Conservation (phyloP, 2,888 invertebrate species). For the Seira musarum region DNA sequence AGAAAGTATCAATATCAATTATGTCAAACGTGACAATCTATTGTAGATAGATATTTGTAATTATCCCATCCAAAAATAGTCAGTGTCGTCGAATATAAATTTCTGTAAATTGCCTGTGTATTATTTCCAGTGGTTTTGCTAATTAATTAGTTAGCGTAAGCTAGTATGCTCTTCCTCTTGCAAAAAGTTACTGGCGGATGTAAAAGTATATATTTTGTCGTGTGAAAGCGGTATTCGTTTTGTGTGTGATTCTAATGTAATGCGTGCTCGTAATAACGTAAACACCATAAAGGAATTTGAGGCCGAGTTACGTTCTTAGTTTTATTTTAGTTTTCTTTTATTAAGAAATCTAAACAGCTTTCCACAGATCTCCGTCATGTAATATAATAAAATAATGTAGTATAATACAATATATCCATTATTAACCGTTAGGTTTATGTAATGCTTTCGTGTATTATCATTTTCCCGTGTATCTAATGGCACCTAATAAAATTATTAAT, state of each 20-base stretch:
- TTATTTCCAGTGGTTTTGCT: too few species aligned
- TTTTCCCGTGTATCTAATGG: too few species aligned
- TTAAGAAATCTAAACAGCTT: not conserved
- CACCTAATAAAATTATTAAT: too few species aligned
- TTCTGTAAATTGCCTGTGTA: too few species aligned
- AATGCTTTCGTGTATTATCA: too few species aligned
- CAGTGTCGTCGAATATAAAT: too few species aligned
- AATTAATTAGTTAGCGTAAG: not conserved
- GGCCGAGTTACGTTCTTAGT: too few species aligned
- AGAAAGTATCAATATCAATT: too few species aligned
- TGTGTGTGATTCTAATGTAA: not conserved
- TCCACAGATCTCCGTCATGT: not conserved
- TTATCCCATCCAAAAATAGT: too few species aligned
- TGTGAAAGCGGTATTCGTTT: not conserved
- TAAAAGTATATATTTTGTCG: not conserved
- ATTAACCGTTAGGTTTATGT: not conserved
- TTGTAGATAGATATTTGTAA: too few species aligned
- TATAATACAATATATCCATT: not conserved
- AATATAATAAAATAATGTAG: not conserved
- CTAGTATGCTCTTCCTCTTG: not conserved
- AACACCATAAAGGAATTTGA: too few species aligned
- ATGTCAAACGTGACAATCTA: too few species aligned
- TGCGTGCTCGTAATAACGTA: not conserved
- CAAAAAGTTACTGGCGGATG: not conserved
- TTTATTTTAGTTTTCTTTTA: not conserved